Conservation (phyloP, 1,140 invertebrate genomes). For the Meloidogyne exigua region DNA sequence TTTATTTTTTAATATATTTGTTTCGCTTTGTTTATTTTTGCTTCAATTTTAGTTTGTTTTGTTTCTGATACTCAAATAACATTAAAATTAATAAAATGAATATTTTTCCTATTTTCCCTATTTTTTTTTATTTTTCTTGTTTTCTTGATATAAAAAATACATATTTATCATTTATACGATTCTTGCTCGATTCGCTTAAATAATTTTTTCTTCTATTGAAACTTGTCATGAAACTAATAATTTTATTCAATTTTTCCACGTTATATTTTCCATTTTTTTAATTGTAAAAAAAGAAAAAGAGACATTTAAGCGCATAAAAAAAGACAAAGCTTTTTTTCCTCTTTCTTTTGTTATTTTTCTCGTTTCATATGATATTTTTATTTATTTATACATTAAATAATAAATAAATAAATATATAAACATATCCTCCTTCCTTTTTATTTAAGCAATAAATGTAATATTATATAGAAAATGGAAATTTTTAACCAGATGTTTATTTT, state of each 20-base stretch:
- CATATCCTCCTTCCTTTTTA: background rate
- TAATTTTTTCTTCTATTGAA: background rate
- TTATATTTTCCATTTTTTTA: background rate
- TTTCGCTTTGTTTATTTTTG: background rate
- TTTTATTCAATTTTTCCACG: background rate
- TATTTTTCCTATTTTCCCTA: background rate
- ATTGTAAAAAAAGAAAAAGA: background rate
- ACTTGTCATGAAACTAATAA: background rate
- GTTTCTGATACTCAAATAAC: too few relatives aligned
- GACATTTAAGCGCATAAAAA: conserved; percentile 1
- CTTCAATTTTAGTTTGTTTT: background rate
- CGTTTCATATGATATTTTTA: background rate
- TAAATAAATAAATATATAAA: background rate
- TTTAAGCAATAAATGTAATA: too few relatives aligned
- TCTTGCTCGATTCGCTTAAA: background rate
- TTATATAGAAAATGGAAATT: too few relatives aligned
- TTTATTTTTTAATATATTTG: too few relatives aligned
- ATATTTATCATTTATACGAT: background rate
- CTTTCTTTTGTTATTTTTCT: background rate
- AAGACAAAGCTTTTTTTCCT: background rate
- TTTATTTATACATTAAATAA: background rate
- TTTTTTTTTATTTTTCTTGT: too few relatives aligned
- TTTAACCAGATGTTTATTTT: too few relatives aligned
- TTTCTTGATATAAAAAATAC: too few relatives aligned
- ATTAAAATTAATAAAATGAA: too few relatives aligned